Evolutionary conservation across 92 coral and sea anemone species (phyloP).

Genomic region (Paramuricea clavata): DNA sequence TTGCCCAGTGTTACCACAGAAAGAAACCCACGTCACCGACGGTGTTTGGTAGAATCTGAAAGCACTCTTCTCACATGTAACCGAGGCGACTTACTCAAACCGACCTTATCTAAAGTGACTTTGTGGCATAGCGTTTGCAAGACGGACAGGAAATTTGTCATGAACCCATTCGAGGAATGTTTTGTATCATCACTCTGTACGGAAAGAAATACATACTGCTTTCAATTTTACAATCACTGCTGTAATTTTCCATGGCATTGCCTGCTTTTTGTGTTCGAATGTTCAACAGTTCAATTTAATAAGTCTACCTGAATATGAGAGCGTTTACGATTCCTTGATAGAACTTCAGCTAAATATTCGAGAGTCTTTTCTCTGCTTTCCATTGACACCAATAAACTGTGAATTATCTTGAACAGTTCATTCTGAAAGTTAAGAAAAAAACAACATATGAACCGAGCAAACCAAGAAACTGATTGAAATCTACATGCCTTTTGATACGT

Average conservation of each 20-base stretch:
- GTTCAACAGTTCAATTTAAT: neutral
- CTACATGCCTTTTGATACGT: too few relatives aligned
- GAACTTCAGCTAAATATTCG: conserved; percentile 77
- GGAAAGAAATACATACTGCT: neutral
- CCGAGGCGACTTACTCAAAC: neutral
- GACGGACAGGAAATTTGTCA: conserved; percentile 87
- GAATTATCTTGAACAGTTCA: conserved; percentile 85
- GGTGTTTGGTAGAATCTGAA: too few relatives aligned
- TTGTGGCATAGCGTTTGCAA: conserved; percentile 89
- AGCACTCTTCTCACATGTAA: too few relatives aligned
- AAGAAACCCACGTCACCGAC: too few relatives aligned
- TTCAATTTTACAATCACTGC: too few relatives aligned
- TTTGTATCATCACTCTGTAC: conserved; percentile 91
- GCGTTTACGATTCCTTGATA: conserved; percentile 83
- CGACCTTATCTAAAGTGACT: conserved; percentile 91
- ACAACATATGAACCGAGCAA: neutral
- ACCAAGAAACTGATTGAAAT: too few relatives aligned
- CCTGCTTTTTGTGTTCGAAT: too few relatives aligned
- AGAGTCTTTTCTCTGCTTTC: conserved; percentile 90
- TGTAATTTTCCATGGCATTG: too few relatives aligned
- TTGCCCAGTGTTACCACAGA: too few relatives aligned
- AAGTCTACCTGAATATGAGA: conserved; percentile 87
- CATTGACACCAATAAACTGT: conserved; percentile 87
- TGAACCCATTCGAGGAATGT: conserved; percentile 95
- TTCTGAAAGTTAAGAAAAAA: conserved; percentile 36